Conservation (phyloP, 2,888 invertebrate genomes). For the Blastobasis lacticolella region DNA sequence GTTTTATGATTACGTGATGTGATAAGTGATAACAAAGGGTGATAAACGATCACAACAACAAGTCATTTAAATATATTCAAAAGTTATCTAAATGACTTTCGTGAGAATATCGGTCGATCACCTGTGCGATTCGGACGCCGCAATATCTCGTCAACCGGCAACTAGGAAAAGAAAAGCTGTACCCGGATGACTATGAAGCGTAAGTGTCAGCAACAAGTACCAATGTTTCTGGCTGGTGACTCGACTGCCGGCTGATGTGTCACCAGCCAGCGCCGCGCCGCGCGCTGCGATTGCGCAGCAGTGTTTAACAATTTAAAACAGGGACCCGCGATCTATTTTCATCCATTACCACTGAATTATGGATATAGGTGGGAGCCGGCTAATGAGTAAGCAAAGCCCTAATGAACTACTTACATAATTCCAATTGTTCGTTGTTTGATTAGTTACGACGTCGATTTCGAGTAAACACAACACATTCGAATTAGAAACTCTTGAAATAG, state of each 20-base stretch:
- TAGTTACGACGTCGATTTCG: slow-evolving; percentile 2
- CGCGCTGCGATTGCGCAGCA: slow-evolving; percentile 44
- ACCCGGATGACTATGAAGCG: slow-evolving; percentile 32
- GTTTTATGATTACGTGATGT: too few species aligned
- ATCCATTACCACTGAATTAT: slow-evolving; percentile 8
- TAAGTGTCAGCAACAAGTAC: not conserved
- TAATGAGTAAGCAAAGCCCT: slow-evolving; percentile 24
- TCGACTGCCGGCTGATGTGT: slow-evolving; percentile 27
- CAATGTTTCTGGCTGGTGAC: slow-evolving; percentile 20
- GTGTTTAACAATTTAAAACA: slow-evolving; percentile 2
- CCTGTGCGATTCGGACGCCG: not conserved
- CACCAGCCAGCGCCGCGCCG: slow-evolving; percentile 23
- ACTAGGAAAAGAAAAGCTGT: slow-evolving; percentile 31
- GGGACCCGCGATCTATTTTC: not conserved
- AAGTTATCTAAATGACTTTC: too few species aligned
- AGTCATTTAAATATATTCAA: too few species aligned
- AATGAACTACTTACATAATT: slow-evolving; percentile 30
- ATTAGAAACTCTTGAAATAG: slow-evolving; percentile 7
- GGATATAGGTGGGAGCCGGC: slow-evolving; percentile 18
- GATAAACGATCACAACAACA: too few species aligned
- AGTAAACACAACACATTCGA: slow-evolving; percentile 3
- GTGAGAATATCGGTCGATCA: not conserved
- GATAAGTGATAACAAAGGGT: too few species aligned
- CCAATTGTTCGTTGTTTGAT: slow-evolving; percentile 16
- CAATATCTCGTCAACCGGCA: slow-evolving; percentile 25